phyloP scores from a whole-genome alignment of 2,797 vertebrate species.

The Lophura swinhoii region DNA sequence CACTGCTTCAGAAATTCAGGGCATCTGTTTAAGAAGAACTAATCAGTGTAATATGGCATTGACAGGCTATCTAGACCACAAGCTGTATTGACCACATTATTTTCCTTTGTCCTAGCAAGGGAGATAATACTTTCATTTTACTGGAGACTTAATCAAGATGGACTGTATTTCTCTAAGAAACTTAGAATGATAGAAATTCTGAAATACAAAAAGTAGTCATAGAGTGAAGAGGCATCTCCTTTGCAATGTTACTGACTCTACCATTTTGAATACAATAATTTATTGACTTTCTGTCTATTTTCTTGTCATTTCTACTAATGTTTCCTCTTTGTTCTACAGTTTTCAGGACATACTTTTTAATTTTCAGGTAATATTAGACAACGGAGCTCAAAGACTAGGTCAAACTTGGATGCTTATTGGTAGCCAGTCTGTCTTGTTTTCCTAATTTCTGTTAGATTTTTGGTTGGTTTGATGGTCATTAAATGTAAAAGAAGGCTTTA shows the following conservation, averaged over 20 bases:
- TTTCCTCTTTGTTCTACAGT: slow-evolving; percentile 25
- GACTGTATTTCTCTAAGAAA: slow-evolving; percentile 47
- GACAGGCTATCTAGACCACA: neutral
- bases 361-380: slow-evolving; percentile 14
- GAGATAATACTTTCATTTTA: slow-evolving; percentile 20
- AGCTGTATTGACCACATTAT: slow-evolving; percentile 3
- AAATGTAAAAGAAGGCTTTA: neutral
- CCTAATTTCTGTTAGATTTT: slow-evolving; percentile 2
- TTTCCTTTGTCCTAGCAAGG: slow-evolving; percentile 19
- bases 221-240: slow-evolving; percentile 17
- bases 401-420: neutral
- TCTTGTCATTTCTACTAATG: slow-evolving; percentile 21
- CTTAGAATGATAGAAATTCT: slow-evolving; percentile 20
- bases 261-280: slow-evolving; percentile 47
- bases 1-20: neutral
- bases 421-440: slow-evolving; percentile 25
- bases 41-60: neutral
- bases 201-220: slow-evolving; percentile 19
- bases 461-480: neutral
- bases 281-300: slow-evolving; percentile 33
- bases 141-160: neutral
- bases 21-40: neutral
- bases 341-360: slow-evolving; percentile 45
- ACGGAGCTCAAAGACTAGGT: neutral
- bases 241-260: slow-evolving; percentile 47